phyloP scores from a whole-genome alignment of 1,140 invertebrate genomes.

The Panulirus ornatus region DNA sequence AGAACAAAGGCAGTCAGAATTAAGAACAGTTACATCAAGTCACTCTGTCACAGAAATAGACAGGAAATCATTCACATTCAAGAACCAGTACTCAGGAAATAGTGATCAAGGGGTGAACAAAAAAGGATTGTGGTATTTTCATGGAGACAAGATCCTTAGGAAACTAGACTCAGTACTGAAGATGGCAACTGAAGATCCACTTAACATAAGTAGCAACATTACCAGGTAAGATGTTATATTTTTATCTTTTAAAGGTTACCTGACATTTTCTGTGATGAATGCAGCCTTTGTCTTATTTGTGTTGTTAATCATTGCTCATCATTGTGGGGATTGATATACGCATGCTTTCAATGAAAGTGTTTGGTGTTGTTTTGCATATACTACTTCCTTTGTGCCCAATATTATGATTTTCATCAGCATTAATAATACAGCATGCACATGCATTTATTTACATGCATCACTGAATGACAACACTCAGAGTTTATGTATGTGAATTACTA shows the following conservation, averaged over 20 bases:
- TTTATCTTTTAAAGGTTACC: not conserved
- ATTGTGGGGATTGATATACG: too few relatives aligned
- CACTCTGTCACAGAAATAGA: conserved; percentile 5
- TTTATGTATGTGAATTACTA: too few relatives aligned
- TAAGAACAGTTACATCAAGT: conserved; percentile 5
- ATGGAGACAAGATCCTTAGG: conserved; percentile 33
- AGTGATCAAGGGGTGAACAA: not conserved
- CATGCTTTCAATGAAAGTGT: too few relatives aligned
- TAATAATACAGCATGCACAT: too few relatives aligned
- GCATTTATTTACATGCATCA: too few relatives aligned
- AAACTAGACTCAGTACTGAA: conserved; percentile 52
- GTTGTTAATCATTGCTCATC: too few relatives aligned
- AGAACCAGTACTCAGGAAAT: not conserved
- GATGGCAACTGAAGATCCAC: conserved; percentile 59
- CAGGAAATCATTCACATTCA: not conserved
- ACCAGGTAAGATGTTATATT: conserved; percentile 28
- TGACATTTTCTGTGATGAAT: not conserved
- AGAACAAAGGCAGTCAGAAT: not conserved
- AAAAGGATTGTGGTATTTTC: not conserved
- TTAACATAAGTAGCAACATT: not conserved
- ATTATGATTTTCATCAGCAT: too few relatives aligned
- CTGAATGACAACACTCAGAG: too few relatives aligned
- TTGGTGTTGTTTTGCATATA: too few relatives aligned
- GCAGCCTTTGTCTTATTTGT: not conserved
- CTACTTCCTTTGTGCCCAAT: too few relatives aligned